These are phyloP conservation scores for Gadopsis bispinosus DNA, from an alignment of 2,797 vertebrate genomes.

Conservation along the genomic window DNA sequence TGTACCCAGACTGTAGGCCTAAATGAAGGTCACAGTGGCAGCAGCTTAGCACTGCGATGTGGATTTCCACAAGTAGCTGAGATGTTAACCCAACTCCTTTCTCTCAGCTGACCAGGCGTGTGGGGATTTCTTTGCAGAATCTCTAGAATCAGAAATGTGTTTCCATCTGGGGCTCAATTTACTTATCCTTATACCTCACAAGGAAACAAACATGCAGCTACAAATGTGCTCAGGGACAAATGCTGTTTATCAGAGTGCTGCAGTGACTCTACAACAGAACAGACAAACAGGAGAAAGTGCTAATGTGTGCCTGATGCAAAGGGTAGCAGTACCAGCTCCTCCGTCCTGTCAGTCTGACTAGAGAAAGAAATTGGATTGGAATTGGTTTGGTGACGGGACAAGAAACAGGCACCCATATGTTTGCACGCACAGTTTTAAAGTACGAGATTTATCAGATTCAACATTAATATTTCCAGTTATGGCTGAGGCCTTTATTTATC, in stretches of 20 bases:
- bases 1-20: constrained; percentile 53
- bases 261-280: constrained; percentile 13
- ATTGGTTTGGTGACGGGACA: constrained; percentile 8
- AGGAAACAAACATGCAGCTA: constrained; percentile 37
- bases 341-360: constrained; percentile 10
- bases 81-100: constrained; percentile 56
- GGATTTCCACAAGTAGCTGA: constrained; percentile 73
- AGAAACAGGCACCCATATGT: not conserved
- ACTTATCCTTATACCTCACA: constrained; percentile 8
- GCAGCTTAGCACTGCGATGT: constrained; percentile 71
- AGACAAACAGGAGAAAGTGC: constrained; percentile 52
- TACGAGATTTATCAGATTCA: constrained; percentile 5
- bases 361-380: not conserved
- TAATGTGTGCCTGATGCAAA: constrained; percentile 47
- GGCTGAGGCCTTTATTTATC: not conserved
- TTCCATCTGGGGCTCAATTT: constrained; percentile 17
- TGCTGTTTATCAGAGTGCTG: constrained; percentile 33
- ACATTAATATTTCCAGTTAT: not conserved
- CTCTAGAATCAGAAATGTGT: constrained; percentile 28
- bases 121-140: constrained; percentile 38
- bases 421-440: constrained; percentile 5
- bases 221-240: constrained; percentile 3
- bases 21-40: constrained; percentile 48
- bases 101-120: constrained; percentile 54
- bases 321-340: not conserved